phyloP scores from a whole-genome alignment of 2,797 vertebrate genomes.

The Bufotes viridis region DNA sequence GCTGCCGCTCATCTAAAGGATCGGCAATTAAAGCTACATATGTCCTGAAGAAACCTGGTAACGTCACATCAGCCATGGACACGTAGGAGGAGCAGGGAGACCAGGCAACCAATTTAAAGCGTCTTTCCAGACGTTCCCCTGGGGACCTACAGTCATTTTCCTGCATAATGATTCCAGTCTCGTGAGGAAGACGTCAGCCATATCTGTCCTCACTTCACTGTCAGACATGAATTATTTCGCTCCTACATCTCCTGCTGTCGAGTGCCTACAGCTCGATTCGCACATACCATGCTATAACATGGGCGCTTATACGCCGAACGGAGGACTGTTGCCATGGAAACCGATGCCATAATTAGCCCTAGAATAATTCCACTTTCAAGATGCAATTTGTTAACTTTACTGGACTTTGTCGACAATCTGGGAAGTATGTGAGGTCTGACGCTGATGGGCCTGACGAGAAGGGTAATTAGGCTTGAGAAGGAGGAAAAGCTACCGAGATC shows the following conservation, averaged over 20 bases:
- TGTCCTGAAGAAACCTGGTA: neutral
- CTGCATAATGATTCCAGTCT: neutral
- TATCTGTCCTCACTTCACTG: conserved; percentile 82
- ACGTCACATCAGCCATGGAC: neutral
- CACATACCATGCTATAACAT: conserved; percentile 88
- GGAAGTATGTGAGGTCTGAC: conserved; percentile 77
- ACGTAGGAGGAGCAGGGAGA: neutral
- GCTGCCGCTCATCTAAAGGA: too few species aligned
- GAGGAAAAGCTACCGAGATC: conserved; percentile 62
- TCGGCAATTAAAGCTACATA: neutral
- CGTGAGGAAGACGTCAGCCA: neutral
- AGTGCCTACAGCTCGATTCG: conserved; percentile 88
- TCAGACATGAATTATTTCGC: conserved; percentile 91
- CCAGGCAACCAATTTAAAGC: neutral
- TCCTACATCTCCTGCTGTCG: conserved; percentile 94
- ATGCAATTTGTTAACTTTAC: conserved; percentile 90
- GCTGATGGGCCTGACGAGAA: conserved; percentile 74
- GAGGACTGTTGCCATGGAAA: conserved; percentile 95
- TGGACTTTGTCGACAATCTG: conserved; percentile 81
- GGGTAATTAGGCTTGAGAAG: conserved; percentile 75
- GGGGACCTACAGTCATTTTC: neutral
- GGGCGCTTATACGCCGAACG: conserved; percentile 88
- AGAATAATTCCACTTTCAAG: conserved; percentile 91
- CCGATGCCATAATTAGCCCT: conserved; percentile 92
- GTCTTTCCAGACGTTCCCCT: neutral